Percentiles rank a stretch among this genome's conserved stretches.
Conservation (phyloP, 2,888 invertebrate species). For the Philereme transversata region DNA sequence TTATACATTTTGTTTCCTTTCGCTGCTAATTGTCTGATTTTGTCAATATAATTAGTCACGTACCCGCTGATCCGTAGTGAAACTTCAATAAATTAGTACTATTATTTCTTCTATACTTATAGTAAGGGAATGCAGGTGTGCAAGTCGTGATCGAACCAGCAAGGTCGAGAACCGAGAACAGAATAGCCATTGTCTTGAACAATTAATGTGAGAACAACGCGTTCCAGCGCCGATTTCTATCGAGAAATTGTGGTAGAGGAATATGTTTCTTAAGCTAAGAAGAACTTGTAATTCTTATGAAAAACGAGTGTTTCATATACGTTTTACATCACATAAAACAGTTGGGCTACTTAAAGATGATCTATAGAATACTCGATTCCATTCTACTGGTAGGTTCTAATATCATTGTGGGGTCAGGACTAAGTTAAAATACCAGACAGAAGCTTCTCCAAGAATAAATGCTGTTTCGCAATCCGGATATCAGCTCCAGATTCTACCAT, state of each 20-base stretch:
- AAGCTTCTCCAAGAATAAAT: too few relatives aligned
- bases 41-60: too few relatives aligned
- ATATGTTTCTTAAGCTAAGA: constrained; percentile 29
- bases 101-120: constrained; percentile 17
- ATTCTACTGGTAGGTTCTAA: too few relatives aligned
- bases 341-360: background rate
- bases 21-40: too few relatives aligned
- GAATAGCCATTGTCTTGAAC: constrained; percentile 55
- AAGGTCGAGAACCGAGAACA: constrained; percentile 58
- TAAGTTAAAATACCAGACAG: too few relatives aligned
- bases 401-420: too few relatives aligned
- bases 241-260: constrained; percentile 37
- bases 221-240: constrained; percentile 41
- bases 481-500: too few relatives aligned
- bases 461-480: too few relatives aligned
- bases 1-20: too few relatives aligned
- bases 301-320: background rate
- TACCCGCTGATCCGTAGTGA: background rate
- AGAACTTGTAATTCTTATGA: background rate
- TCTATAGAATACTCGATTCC: too few relatives aligned
- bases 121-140: constrained; percentile 53
- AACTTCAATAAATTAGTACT: constrained; percentile 3
- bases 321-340: too few relatives aligned
- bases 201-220: constrained; percentile 49
- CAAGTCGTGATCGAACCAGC: constrained; percentile 61